Conservation (phyloP, 2,888 invertebrate species). For the Cataglyphis rosenhaueri region DNA sequence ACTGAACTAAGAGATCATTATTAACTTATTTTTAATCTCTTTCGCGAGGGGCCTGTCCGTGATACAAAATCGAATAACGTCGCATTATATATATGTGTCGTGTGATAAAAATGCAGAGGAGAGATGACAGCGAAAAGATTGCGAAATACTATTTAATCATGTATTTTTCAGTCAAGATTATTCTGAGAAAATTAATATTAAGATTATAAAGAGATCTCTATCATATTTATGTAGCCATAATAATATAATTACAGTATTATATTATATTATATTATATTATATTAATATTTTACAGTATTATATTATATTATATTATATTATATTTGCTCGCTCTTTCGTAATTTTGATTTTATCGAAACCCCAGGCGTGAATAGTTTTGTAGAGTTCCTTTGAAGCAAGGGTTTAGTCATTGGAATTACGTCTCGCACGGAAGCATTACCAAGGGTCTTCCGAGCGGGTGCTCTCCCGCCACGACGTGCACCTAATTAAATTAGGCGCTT, state of each 20-base stretch:
- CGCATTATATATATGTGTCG: background rate
- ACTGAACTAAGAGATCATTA: constrained; percentile 9
- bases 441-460: constrained; percentile 54
- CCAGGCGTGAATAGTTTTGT: background rate
- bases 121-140: background rate
- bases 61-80: constrained; percentile 29
- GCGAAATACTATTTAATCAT: background rate
- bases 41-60: background rate
- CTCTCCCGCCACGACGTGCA: constrained; percentile 59
- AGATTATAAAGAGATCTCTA: background rate
- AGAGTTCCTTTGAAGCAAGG: constrained; percentile 19
- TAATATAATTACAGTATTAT: background rate
- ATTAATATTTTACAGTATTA: background rate
- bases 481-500: constrained; percentile 78
- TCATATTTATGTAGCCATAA: background rate
- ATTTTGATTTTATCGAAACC: background rate
- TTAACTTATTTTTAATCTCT: constrained; percentile 25
- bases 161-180: background rate
- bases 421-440: constrained; percentile 52
- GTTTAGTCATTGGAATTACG: constrained; percentile 47
- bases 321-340: background rate
- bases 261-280: no score
- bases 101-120: constrained; percentile 4
- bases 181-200: background rate
- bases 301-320: no score